phyloP scores from a whole-genome alignment of 2,888 invertebrate species.

The Torymus auratus region DNA sequence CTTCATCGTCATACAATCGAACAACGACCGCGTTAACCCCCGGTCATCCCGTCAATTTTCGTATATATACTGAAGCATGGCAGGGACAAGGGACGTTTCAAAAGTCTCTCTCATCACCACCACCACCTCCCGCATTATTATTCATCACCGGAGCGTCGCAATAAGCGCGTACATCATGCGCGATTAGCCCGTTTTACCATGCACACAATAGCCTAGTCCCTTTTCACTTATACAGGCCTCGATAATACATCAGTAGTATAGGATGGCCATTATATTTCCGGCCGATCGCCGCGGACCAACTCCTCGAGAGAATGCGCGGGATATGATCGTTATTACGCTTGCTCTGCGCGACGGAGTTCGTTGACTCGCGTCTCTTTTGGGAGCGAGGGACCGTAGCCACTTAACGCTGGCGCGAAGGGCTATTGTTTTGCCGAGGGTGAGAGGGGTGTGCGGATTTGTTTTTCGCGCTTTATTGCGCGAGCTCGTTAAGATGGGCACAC shows the following conservation, averaged over 20 bases:
- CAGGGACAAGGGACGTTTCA: neutral
- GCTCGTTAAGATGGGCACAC: no score
- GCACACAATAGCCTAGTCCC: neutral
- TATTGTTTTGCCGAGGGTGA: no score
- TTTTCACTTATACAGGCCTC: constrained; percentile 43
- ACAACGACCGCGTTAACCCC: no score
- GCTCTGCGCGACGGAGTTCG: constrained; percentile 6
- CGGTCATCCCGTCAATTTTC: neutral
- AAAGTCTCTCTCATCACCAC: neutral
- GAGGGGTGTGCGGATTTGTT: no score
- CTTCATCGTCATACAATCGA: no score
- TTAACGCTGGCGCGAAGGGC: no score
- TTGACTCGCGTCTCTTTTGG: neutral
- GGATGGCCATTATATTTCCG: constrained; percentile 14
- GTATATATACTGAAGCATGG: neutral
- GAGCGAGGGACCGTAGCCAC: no score
- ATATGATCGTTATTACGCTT: constrained; percentile 52
- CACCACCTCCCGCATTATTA: neutral
- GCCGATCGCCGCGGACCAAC: constrained; percentile 1
- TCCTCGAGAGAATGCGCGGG: no score
- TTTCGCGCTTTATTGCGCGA: no score
- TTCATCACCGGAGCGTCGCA: neutral
- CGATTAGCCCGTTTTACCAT: constrained; percentile 30
- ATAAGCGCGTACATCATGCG: neutral
- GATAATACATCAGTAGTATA: no score